Evolutionary conservation across 2,113 vertebrate genomes (phyloP), one percentile per base, ranked within the genome.

Genomic region (Corythornis vintsioides): DNA sequence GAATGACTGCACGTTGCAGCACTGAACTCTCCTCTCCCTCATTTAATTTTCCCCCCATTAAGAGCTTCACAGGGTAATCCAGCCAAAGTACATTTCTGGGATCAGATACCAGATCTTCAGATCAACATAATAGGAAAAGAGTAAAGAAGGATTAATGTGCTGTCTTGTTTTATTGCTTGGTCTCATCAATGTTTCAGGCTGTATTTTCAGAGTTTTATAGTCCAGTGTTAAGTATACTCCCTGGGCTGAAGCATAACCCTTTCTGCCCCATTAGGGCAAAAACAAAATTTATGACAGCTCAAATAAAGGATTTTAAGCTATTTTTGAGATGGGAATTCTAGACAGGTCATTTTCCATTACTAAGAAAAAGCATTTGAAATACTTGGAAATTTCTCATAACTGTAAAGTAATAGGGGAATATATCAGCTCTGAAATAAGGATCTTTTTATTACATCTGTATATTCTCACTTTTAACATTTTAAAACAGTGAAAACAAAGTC

Each of bases 391-490:
- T 28, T 65, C 67, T 70, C 55, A 2, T 21, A 71, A 71, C 19
- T 72, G 24, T n/a, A 61, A 70, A 76, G 45, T 33, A 91, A 80
- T 28, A 72, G 38, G 50, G 40, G 24, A 79, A 26, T 59, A 15
- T 9, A 76, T 57, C 45, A 61, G 65, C 56, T 88, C 26, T 60
- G 53, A 92, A 83, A 71, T 18, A 78, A 45, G 21, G 20, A 38
- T 84, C 50, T 56, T 86, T 73, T 75, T 38, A 66, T 57, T 48
- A 75, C 59, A 81, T 29, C 21, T 60, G 45, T 19, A 69, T 28
- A 16, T 43, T 79, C 48, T 81, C 72, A 66, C 74, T 89, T 84
- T 75, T 64, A 75, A 57, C 81, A 92, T 87, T 65, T 90, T 56
- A 75, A 61, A 69, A 25, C 10, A 56, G 29, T 1, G 0, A 52